Conservation (phyloP, 2,888 invertebrate genomes). For the Tetramorium bicarinatum region DNA sequence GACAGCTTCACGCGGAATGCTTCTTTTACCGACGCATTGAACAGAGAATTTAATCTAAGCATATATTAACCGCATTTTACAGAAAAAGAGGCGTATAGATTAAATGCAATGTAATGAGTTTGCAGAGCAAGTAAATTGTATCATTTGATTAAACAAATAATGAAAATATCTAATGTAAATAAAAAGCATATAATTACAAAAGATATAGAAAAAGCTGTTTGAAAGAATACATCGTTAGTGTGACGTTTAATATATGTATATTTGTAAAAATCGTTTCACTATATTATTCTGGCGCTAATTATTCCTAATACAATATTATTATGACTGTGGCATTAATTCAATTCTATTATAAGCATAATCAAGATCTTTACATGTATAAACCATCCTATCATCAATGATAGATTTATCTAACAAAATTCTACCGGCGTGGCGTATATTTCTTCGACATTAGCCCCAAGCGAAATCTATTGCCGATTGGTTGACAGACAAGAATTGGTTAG, state of each 20-base stretch:
- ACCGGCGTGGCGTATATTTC: background rate
- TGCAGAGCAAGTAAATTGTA: background rate
- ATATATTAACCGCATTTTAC: background rate
- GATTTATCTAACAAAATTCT: conserved; percentile 6
- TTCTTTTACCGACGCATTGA: background rate
- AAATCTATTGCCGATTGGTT: conserved; percentile 29
- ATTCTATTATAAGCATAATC: background rate
- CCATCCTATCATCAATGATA: background rate
- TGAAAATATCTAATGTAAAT: background rate
- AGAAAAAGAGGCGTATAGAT: background rate
- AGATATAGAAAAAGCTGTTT: background rate
- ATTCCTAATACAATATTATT: background rate
- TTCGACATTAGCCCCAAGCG: background rate
- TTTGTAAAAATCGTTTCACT: background rate
- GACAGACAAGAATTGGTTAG: conserved; percentile 42
- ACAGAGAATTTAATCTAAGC: background rate
- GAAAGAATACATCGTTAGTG: background rate
- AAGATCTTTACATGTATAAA: background rate
- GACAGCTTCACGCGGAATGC: conserved; percentile 13
- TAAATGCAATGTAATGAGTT: conserved; percentile 2
- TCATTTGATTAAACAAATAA: background rate
- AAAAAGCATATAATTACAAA: background rate
- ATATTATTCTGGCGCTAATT: background rate
- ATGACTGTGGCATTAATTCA: background rate
- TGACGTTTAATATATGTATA: no score